Percentiles rank a stretch among this genome's conserved stretches.
These are phyloP conservation scores for Octodonta nipae DNA, from an alignment of 2,888 invertebrate species.

Conservation along the genomic window DNA sequence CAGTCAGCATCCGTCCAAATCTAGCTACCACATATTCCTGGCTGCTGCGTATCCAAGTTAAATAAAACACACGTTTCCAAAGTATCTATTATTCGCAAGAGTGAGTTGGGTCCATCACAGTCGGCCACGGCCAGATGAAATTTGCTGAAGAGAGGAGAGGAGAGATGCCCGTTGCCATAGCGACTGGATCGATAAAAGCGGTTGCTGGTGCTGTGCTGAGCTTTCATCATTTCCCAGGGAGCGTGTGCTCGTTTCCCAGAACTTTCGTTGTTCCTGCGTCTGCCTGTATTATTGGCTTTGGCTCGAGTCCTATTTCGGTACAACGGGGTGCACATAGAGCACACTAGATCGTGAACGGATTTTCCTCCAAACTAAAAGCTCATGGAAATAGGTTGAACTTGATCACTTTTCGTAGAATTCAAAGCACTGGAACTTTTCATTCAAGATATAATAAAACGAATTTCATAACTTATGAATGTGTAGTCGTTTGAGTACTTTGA, in stretches of 20 bases:
- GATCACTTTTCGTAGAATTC: too few species aligned
- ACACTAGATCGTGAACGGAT: too few species aligned
- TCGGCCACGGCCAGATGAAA: too few species aligned
- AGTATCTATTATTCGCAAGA: neutral
- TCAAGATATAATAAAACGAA: too few species aligned
- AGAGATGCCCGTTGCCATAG: slow-evolving; percentile 17
- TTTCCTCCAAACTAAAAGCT: too few species aligned
- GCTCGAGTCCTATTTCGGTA: slow-evolving; percentile 18
- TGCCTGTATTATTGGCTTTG: slow-evolving; percentile 15
- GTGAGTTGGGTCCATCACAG: slow-evolving; percentile 1
- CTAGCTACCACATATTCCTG: too few species aligned
- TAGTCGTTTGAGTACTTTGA: too few species aligned
- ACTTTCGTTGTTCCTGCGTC: slow-evolving; percentile 11
- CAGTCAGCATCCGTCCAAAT: too few species aligned
- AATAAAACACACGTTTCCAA: slow-evolving; percentile 1
- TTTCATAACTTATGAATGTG: too few species aligned
- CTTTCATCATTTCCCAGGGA: slow-evolving; percentile 24
- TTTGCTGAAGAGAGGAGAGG: slow-evolving; percentile 17
- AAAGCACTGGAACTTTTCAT: too few species aligned
- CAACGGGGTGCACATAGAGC: neutral
- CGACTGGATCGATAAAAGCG: slow-evolving; percentile 25
- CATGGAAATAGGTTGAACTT: too few species aligned
- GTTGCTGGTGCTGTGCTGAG: slow-evolving; percentile 10
- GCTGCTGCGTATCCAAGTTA: neutral
- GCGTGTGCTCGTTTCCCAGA: slow-evolving; percentile 21